Percentiles rank a stretch among this genome's conserved stretches.
Evolutionary conservation across 2,888 invertebrate genomes (phyloP).

Genomic region (Phorcus lineatus): DNA sequence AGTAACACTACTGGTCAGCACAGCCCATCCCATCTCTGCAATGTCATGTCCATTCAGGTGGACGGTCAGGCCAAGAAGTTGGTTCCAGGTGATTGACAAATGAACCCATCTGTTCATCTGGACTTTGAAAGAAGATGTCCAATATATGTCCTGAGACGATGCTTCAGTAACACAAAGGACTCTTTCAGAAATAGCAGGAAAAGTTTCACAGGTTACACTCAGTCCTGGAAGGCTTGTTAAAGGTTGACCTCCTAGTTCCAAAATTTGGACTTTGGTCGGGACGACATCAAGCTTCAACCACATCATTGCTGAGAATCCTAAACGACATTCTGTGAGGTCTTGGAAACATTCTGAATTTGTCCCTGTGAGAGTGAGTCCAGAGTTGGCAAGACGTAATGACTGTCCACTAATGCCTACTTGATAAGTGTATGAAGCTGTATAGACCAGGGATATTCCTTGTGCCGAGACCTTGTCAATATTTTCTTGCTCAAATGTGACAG

Average conservation of each 20-base stretch:
- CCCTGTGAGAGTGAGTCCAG: constrained; percentile 28
- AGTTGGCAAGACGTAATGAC: constrained; percentile 16
- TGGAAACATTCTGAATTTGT: constrained; percentile 26
- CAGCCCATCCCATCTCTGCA: constrained; percentile 17
- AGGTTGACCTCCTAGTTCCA: not conserved
- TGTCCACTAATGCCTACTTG: not conserved
- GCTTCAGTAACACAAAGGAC: not conserved
- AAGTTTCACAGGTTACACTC: not conserved
- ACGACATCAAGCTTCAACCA: constrained; percentile 32
- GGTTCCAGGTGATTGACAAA: constrained; percentile 38
- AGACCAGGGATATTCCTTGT: not conserved
- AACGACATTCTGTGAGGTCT: constrained; percentile 29
- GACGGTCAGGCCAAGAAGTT: constrained; percentile 27
- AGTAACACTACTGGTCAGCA: not conserved
- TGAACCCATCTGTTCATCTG: constrained; percentile 32
- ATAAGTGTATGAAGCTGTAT: not conserved
- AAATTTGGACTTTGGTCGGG: not conserved
- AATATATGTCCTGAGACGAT: not conserved
- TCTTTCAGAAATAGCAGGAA: not conserved
- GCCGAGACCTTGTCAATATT: not conserved
- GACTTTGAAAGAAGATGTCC: constrained; percentile 30
- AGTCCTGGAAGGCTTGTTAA: not conserved
- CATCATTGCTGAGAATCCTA: constrained; percentile 33
- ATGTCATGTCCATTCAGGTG: constrained; percentile 36
- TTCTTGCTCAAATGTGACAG: not conserved